A percentile compares a stretch with the other conserved stretches of the same genome.
phyloP scores from a whole-genome alignment of 2,888 invertebrate species.

The Hirudinaria manillensis region DNA sequence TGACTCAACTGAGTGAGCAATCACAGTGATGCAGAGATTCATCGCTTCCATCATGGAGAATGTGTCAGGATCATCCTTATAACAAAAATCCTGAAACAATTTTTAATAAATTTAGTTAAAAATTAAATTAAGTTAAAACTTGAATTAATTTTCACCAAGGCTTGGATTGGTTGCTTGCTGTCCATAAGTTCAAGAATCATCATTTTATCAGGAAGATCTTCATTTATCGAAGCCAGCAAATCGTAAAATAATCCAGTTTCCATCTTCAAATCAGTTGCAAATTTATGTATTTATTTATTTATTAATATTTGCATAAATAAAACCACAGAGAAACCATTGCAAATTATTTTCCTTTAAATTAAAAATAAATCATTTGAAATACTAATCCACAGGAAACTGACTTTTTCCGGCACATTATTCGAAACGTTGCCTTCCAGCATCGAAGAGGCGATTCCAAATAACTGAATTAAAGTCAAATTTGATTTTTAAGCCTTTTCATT shows the following conservation, averaged over 20 bases:
- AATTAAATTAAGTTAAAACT: background rate
- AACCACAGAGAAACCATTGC: no score
- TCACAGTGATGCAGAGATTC: constrained; percentile 96
- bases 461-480: constrained; percentile 54
- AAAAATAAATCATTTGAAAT: no score
- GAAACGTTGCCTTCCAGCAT: constrained; percentile 67
- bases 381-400: no score
- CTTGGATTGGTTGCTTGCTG: constrained; percentile 64
- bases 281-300: no score
- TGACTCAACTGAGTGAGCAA: constrained; percentile 94
- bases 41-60: constrained; percentile 93
- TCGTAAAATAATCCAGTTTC: constrained; percentile 65
- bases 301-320: no score
- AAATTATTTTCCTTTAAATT: background rate
- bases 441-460: constrained; percentile 96
- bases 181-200: constrained; percentile 59
- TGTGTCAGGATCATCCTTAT: constrained; percentile 94
- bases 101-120: constrained; percentile 10
- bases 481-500: no score
- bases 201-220: constrained; percentile 60
- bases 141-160: constrained; percentile 46
- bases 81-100: constrained; percentile 76
- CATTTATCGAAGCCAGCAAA: constrained; percentile 80
- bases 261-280: constrained; percentile 34
- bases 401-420: constrained; percentile 47